Evolutionary conservation across 2,888 invertebrate genomes (phyloP).

Genomic region (Eristalis tenax): DNA sequence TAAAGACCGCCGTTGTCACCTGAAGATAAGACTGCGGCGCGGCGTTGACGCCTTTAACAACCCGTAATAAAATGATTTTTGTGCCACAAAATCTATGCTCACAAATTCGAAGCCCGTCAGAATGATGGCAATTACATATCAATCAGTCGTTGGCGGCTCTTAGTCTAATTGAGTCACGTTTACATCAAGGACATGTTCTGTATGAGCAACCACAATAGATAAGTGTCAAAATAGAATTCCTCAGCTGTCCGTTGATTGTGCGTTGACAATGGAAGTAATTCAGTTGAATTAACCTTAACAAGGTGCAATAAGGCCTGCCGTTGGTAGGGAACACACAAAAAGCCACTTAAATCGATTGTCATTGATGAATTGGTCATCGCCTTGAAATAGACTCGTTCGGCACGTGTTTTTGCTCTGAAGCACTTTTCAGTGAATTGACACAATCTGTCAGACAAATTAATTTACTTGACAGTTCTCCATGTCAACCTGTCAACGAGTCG

Average conservation of each 20-base stretch:
- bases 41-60: not conserved
- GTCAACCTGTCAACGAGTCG: conserved; percentile 4
- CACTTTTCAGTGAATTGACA: not conserved
- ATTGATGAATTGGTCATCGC: not conserved
- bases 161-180: not conserved
- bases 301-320: not conserved
- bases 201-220: not conserved
- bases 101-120: not conserved
- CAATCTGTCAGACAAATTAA: not conserved
- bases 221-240: not conserved
- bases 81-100: not conserved
- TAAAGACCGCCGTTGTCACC: not conserved
- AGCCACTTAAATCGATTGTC: not conserved
- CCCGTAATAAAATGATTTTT: not conserved
- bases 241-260: too few species aligned
- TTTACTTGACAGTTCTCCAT: not conserved
- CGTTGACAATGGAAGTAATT: not conserved
- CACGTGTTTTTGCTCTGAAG: not conserved
- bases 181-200: not conserved
- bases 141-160: not conserved
- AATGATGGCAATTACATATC: not conserved
- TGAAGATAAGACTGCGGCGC: not conserved
- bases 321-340: too few species aligned
- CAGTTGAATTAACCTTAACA: not conserved
- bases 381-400: not conserved